Conservation (phyloP, 2,113 vertebrate species). For the Falco punctatus region DNA sequence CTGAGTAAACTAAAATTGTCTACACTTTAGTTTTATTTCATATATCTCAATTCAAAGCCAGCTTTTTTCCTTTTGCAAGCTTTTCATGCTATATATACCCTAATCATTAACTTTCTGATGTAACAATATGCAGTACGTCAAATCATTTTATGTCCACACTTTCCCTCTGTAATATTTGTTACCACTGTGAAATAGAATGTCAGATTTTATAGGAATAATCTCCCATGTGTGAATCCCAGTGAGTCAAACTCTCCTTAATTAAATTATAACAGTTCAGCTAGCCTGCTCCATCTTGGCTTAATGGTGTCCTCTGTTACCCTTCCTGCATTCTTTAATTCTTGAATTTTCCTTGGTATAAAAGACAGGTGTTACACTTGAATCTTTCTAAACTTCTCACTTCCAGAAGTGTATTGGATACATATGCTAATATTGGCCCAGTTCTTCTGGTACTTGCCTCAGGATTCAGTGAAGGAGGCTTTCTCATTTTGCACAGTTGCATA, state of each 20-base stretch:
- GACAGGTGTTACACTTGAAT: not conserved
- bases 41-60: not conserved
- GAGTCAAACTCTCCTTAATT: slow-evolving; percentile 54
- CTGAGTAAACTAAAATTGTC: not conserved
- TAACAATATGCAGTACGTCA: not conserved
- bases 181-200: slow-evolving; percentile 48
- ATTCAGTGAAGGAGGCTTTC: not conserved
- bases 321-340: not conserved
- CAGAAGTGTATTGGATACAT: not conserved
- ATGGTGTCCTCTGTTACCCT: slow-evolving; percentile 17
- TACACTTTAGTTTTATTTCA: not conserved
- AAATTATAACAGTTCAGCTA: slow-evolving; percentile 64
- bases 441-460: slow-evolving; percentile 25
- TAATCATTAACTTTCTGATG: not conserved
- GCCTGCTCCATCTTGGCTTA: not conserved
- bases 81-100: not conserved
- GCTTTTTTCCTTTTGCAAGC: not conserved
- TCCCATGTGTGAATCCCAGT: slow-evolving; percentile 55
- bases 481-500: slow-evolving; percentile 26
- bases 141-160: not conserved
- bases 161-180: slow-evolving; percentile 35
- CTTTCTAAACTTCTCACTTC: not conserved
- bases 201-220: slow-evolving; percentile 44
- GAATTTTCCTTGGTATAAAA: not conserved
- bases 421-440: slow-evolving; percentile 63